Conservation (phyloP, 2,113 vertebrate genomes). For the Erythrolamprus reginae region DNA sequence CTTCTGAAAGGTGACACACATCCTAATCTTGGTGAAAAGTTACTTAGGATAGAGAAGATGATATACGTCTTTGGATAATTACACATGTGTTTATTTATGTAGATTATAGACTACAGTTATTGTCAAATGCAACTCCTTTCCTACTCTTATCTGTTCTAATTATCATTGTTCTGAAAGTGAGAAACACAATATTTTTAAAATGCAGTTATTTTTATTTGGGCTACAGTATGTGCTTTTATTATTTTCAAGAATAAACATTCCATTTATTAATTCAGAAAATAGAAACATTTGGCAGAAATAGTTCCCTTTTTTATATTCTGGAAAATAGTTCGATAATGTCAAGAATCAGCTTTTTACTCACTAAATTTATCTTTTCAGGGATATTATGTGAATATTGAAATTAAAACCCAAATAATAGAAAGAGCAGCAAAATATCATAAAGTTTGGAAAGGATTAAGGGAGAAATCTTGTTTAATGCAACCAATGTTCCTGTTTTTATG, state of each 20-base stretch:
- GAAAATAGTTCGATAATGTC: background rate
- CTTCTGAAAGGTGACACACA: no score
- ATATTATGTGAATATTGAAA: constrained; percentile 71
- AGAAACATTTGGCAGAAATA: background rate
- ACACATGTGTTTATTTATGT: background rate
- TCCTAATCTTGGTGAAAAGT: background rate
- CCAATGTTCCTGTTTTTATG: constrained; percentile 75
- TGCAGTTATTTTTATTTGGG: background rate
- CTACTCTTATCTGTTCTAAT: background rate
- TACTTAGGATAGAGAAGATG: background rate
- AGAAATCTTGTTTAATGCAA: constrained; percentile 67
- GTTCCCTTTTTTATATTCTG: background rate
- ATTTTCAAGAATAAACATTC: background rate
- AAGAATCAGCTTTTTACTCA: background rate
- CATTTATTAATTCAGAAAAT: background rate
- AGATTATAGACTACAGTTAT: background rate
- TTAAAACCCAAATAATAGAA: constrained; percentile 70
- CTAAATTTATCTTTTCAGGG: constrained; percentile 59
- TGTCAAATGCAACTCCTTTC: background rate
- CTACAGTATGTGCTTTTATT: background rate
- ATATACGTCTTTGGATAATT: background rate
- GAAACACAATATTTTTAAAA: background rate
- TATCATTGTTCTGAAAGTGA: background rate
- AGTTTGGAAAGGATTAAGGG: constrained; percentile 62
- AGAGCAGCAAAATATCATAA: constrained; percentile 69